Conservation (phyloP, 2,113 vertebrate genomes). For the Chunga burmeisteri region DNA sequence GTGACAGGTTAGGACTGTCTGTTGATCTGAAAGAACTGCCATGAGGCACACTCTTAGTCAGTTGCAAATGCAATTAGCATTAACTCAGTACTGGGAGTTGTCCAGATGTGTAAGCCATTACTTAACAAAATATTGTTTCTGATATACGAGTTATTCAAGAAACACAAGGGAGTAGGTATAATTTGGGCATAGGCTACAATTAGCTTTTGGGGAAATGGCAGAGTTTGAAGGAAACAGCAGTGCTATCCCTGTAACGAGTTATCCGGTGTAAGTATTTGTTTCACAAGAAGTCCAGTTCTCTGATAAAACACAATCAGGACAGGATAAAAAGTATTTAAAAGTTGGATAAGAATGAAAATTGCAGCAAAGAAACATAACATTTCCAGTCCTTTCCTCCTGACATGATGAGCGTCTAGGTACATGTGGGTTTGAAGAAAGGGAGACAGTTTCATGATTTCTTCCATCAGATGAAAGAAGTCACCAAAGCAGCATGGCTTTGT, state of each 20-base stretch:
- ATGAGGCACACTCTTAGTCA: not conserved
- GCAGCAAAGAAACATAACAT: not conserved
- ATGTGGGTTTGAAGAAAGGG: not conserved
- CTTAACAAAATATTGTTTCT: not conserved
- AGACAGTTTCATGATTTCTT: not conserved
- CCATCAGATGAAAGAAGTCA: not conserved
- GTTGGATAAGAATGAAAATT: not conserved
- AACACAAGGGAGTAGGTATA: not conserved
- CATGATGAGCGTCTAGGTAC: accelerated
- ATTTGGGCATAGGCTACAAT: not conserved
- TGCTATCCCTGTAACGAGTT: not conserved
- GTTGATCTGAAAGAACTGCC: not conserved
- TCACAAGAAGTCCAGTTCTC: not conserved
- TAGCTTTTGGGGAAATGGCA: not conserved
- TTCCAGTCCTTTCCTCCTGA: not conserved
- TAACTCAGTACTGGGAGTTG: not conserved
- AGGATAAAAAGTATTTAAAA: not conserved
- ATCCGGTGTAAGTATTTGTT: not conserved
- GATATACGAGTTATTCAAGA: not conserved
- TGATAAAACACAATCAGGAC: not conserved
- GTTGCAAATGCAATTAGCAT: not conserved
- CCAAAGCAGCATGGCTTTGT: not conserved
- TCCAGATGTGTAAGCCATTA: not conserved
- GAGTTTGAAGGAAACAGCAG: not conserved
- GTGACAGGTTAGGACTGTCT: not conserved